phyloP scores from a whole-genome alignment of 92 coral and sea anemone genomes.

The Siderastrea radians region DNA sequence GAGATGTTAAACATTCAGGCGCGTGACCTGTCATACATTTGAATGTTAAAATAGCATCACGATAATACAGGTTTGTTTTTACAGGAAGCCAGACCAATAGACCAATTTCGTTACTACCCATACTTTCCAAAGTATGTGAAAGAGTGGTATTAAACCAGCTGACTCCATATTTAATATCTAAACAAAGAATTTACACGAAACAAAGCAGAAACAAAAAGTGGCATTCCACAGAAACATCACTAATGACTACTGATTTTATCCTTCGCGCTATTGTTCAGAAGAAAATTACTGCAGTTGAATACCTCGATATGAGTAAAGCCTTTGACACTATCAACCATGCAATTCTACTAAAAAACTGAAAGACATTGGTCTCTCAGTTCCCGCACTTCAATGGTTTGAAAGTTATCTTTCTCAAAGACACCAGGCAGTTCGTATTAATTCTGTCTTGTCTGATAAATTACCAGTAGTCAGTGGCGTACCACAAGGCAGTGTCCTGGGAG shows the following conservation, averaged over 20 bases:
- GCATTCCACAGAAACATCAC: neutral
- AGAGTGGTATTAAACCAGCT: constrained; percentile 8
- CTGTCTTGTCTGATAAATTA: constrained; percentile 2
- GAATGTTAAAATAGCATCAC: too few species aligned
- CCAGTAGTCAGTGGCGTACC: constrained; percentile 1
- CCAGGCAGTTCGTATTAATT: constrained; percentile 2
- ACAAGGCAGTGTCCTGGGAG: neutral
- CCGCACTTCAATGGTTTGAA: neutral
- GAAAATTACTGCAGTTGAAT: neutral
- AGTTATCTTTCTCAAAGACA: constrained; percentile 1
- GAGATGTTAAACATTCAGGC: too few species aligned
- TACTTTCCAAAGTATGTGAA: neutral
- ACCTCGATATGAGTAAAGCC: neutral
- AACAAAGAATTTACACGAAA: neutral
- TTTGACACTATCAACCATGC: neutral
- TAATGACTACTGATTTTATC: neutral
- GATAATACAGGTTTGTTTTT: too few species aligned
- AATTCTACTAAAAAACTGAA: neutral
- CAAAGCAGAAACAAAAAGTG: neutral
- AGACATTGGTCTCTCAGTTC: neutral
- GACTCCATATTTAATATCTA: neutral
- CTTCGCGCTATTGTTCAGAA: neutral
- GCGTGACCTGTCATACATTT: too few species aligned
- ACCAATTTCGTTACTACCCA: too few species aligned
- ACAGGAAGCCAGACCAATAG: too few species aligned